Evolutionary conservation across 2,797 vertebrate species (phyloP), one percentile per base, ranked within the genome.

Genomic region (Sebastes matsubarae): DNA sequence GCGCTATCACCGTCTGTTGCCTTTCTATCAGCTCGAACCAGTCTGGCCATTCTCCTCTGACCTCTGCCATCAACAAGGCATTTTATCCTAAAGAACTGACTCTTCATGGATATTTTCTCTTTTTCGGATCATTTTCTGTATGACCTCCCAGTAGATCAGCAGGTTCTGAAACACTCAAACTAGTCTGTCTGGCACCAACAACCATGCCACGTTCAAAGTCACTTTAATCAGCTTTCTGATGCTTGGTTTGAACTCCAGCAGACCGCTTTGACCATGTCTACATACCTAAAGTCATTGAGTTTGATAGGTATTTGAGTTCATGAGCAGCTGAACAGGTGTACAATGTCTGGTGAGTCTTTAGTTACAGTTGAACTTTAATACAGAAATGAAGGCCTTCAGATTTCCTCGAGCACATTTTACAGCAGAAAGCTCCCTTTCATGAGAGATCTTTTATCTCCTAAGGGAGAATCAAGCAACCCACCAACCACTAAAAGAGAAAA

Each of bases 401-500:
- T 78, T 87, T 58, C 82, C 88, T 82, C 76, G 65, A 88, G 76
- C 81, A 89, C 66, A 86, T 74, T 92, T 82, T 80, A 85, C 78
- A 80, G 61, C 54, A 63, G 46, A 82, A 77, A 85, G 2, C 46
- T 55, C 66, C 82, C 83, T 88, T 88, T 92, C 72, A 75, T 76
- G 72, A 77, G 75, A 81, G 50, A 80, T 80, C 69, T 84, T 88
- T 93, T 66, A 86, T 72, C 70, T 90, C 86, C 87, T 80, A 46
- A 88, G 84, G 82, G 81, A 88, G 77, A 86, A 79, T 69, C 70
- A 77, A 81, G 58, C 80, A 75, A 76, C 42, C 80, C 63, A 65
- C 30, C 36, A 68, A 60, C 59, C 55, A 46, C 52, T 60, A 38
- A 54, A 54, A 78, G 13, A 71, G 8, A 88, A 81, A 87, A 89